Percentiles rank a stretch among this genome's conserved stretches.
Evolutionary conservation across 2,888 invertebrate species (phyloP).

Genomic region (Drosophila falleni): DNA sequence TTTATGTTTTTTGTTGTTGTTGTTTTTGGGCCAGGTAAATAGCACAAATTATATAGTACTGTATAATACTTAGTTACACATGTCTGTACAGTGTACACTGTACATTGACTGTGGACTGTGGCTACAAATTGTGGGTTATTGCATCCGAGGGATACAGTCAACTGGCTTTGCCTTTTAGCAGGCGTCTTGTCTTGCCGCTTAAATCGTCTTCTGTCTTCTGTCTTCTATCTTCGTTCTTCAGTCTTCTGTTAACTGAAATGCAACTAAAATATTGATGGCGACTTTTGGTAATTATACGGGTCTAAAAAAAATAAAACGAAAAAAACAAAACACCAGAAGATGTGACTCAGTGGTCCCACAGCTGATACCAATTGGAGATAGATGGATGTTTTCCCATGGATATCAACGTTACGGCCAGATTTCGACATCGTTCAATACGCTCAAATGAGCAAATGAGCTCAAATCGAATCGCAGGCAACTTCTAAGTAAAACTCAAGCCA

Average conservation of each 20-base stretch:
- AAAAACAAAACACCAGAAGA: constrained; percentile 4
- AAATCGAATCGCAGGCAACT: constrained; percentile 47
- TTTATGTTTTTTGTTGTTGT: background rate
- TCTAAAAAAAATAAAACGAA: constrained; percentile 5
- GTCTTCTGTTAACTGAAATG: constrained; percentile 30
- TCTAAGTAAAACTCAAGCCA: constrained; percentile 65
- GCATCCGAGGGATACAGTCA: constrained; percentile 80
- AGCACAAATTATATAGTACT: constrained; percentile 72
- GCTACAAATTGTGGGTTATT: constrained; percentile 79
- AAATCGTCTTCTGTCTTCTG: background rate
- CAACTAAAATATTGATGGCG: constrained; percentile 58
- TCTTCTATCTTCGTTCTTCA: background rate
- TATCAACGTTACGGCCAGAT: constrained; percentile 71
- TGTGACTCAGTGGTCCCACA: constrained; percentile 44
- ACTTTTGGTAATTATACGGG: constrained; percentile 30
- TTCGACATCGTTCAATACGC: constrained; percentile 70
- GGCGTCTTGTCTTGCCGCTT: background rate
- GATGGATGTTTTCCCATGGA: constrained; percentile 70
- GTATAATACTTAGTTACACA: constrained; percentile 41
- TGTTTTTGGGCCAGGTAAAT: constrained; percentile 53
- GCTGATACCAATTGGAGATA: constrained; percentile 9
- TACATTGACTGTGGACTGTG: constrained; percentile 46
- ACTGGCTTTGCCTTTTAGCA: constrained; percentile 52
- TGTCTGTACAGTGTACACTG: constrained; percentile 33
- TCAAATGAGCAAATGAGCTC: constrained; percentile 67